A percentile compares a stretch with the other conserved stretches of the same genome.
phyloP scores from a whole-genome alignment of 2,888 invertebrate species.

The Baccha elongata region DNA sequence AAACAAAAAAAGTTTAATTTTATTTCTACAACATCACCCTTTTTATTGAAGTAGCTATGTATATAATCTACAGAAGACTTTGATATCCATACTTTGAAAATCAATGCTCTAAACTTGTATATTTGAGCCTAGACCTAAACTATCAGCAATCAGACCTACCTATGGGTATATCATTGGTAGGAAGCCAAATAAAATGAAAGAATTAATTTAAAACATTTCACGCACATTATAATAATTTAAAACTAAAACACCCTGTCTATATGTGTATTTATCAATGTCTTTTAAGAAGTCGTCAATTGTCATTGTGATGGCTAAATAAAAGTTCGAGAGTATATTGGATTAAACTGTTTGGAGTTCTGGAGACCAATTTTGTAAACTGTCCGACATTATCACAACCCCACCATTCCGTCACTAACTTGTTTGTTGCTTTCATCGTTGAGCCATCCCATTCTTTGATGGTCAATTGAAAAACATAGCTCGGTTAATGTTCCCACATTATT shows the following conservation, averaged over 20 bases:
- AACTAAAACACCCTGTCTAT: not conserved
- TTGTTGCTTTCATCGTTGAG: constrained; percentile 33
- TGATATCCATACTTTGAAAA: too few relatives aligned
- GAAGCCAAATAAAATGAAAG: not conserved
- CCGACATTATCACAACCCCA: constrained; percentile 56
- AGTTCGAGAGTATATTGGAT: constrained; percentile 15
- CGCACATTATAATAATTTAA: too few relatives aligned
- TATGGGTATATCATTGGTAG: too few relatives aligned
- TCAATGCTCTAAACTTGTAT: too few relatives aligned
- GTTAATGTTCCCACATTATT: constrained; percentile 71
- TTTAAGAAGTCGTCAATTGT: constrained; percentile 10
- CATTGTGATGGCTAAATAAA: constrained; percentile 7
- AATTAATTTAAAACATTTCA: too few relatives aligned
- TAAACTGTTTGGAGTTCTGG: constrained; percentile 62
- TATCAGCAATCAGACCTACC: too few relatives aligned
- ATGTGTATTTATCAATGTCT: not conserved
- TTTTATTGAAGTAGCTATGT: too few relatives aligned
- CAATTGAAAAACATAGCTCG: constrained; percentile 45
- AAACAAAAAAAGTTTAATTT: too few relatives aligned
- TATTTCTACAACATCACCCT: too few relatives aligned
- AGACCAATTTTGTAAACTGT: constrained; percentile 41
- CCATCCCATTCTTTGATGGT: constrained; percentile 43
- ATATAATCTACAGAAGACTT: too few relatives aligned
- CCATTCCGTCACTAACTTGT: constrained; percentile 16
- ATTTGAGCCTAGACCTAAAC: too few relatives aligned